Evolutionary conservation across 2,888 invertebrate species (phyloP).

Genomic region (Bugulina stolonifera): DNA sequence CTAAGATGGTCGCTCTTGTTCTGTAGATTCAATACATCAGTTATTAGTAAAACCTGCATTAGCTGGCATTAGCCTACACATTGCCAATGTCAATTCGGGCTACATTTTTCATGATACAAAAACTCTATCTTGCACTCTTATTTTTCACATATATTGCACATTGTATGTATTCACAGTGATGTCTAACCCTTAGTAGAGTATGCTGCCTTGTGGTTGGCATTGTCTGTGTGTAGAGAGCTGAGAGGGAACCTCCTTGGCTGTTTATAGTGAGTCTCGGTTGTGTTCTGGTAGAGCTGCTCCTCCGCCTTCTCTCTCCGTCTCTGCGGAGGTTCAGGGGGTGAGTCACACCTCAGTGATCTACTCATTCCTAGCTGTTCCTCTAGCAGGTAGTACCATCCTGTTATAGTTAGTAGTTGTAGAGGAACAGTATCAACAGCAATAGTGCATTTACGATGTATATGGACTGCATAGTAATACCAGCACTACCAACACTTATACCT

Average conservation of each 20-base stretch:
- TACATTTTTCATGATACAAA: no score
- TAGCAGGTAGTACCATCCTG: constrained; percentile 23
- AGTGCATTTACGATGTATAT: no score
- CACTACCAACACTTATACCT: neutral
- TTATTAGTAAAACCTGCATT: no score
- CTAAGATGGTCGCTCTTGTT: no score
- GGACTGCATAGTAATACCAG: neutral
- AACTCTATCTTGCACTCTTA: no score
- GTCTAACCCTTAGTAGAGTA: no score
- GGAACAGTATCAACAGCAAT: neutral
- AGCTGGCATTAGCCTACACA: no score
- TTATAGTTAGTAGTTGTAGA: no score
- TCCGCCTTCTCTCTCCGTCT: neutral
- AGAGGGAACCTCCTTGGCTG: neutral
- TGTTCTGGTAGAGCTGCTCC: constrained; percentile 10
- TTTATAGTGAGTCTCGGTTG: constrained; percentile 8
- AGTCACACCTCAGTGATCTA: neutral
- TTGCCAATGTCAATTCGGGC: no score
- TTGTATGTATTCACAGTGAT: no score
- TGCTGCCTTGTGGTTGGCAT: neutral
- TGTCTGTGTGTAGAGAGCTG: neutral
- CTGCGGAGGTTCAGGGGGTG: neutral
- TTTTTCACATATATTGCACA: no score
- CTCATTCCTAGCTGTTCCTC: constrained; percentile 1
- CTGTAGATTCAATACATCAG: no score